These are phyloP conservation scores for Axis porcinus DNA, from an alignment of 2,113 vertebrate genomes.

Conservation along the genomic window DNA sequence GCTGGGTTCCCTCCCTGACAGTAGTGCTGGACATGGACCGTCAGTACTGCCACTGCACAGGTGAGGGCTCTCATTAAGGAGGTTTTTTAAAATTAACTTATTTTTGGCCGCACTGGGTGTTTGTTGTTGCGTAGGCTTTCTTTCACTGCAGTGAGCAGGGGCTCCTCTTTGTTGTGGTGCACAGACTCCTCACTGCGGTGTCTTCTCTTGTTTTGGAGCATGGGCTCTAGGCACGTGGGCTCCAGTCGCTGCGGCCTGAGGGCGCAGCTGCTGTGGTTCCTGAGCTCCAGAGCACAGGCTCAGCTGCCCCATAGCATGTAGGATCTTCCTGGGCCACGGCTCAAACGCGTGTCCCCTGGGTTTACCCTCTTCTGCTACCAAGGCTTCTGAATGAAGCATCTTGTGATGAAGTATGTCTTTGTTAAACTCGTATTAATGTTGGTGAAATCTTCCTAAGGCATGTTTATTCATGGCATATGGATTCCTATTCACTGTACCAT, in stretches of 20 bases:
- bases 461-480: background rate
- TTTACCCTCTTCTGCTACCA: background rate
- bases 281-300: background rate
- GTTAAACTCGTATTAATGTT: background rate
- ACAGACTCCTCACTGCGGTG: background rate
- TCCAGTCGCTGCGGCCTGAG: background rate
- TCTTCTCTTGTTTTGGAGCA: background rate
- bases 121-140: background rate
- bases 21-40: rapidly evolving
- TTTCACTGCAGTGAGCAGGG: background rate
- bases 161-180: rapidly evolving
- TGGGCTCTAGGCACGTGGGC: background rate
- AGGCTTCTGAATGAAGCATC: background rate
- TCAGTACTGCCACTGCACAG: background rate
- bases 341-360: background rate
- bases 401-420: background rate
- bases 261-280: background rate
- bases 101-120: background rate
- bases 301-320: rapidly evolving
- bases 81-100: background rate
- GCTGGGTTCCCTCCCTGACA: too few species aligned
- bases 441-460: constrained; percentile 13
- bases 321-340: background rate
- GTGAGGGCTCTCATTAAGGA: too few species aligned
- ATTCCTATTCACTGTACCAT: background rate